Conservation (phyloP, 2,888 invertebrate species). For the Cosmia trapezina region DNA sequence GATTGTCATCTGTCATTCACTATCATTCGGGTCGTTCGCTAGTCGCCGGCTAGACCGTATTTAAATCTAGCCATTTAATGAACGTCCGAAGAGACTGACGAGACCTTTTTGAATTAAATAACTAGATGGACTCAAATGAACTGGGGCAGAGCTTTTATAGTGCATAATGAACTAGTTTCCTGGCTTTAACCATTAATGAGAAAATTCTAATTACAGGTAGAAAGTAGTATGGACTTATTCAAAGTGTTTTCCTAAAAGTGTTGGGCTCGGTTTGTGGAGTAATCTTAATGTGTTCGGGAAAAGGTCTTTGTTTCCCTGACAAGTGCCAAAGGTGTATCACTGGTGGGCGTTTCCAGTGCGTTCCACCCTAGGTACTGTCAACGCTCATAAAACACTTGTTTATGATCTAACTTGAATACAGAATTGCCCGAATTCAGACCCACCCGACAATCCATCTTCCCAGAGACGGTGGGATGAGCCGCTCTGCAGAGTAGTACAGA, state of each 20-base stretch:
- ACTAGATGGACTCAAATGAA: conserved; percentile 23
- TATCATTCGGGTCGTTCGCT: too few relatives aligned
- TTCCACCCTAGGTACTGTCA: not conserved
- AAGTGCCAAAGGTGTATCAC: not conserved
- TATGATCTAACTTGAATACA: too few relatives aligned
- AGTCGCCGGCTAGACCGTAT: not conserved
- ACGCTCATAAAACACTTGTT: too few relatives aligned
- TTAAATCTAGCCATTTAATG: not conserved
- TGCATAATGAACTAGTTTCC: conserved; percentile 37
- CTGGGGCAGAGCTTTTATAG: conserved; percentile 20
- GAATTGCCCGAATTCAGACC: too few relatives aligned
- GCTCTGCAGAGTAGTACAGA: too few relatives aligned
- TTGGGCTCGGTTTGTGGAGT: not conserved
- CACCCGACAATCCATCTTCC: too few relatives aligned
- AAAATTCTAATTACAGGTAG: conserved; percentile 15
- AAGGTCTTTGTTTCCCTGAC: not conserved
- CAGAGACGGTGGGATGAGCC: too few relatives aligned
- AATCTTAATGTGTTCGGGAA: not conserved
- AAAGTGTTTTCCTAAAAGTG: not conserved
- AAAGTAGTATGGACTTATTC: conserved; percentile 1
- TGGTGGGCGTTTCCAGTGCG: not conserved
- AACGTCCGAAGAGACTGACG: not conserved
- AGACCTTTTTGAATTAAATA: conserved; percentile 25
- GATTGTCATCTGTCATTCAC: too few relatives aligned
- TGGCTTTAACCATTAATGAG: conserved; percentile 16